These are phyloP conservation scores for Thripadectes ignobilis DNA, from an alignment of 2,797 vertebrate genomes.

Conservation along the genomic window DNA sequence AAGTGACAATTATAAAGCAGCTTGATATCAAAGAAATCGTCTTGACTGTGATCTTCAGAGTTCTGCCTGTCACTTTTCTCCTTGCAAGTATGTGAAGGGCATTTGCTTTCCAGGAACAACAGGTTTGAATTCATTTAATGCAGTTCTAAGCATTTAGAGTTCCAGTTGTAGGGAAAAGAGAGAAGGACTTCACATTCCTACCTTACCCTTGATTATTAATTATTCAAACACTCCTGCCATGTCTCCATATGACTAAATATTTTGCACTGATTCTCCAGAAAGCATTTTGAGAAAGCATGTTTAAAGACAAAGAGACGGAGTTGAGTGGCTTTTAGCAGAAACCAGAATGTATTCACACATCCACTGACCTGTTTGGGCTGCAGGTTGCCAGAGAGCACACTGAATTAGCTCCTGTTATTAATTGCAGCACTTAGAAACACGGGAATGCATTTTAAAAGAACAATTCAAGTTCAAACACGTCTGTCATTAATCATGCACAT, in stretches of 20 bases:
- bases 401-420: not conserved
- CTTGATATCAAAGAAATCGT: not conserved
- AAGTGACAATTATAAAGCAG: not conserved
- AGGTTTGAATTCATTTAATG: not conserved
- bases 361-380: not conserved
- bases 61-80: not conserved
- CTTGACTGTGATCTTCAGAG: not conserved
- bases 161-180: not conserved
- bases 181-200: not conserved
- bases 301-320: not conserved
- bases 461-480: not conserved
- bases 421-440: not conserved
- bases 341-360: not conserved
- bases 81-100: not conserved
- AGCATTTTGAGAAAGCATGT: not conserved
- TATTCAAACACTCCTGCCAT: not conserved
- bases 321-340: not conserved
- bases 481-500: not conserved
- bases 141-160: not conserved
- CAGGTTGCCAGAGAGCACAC: not conserved
- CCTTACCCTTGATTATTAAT: not conserved
- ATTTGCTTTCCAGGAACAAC: not conserved
- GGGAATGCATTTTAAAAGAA: not conserved
- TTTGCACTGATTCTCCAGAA: not conserved
- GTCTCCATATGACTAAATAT: not conserved